A percentile compares a stretch with the other conserved stretches of the same genome.
These are phyloP conservation scores for Dendroctonus ponderosae DNA, from an alignment of 1,140 invertebrate species.

Conservation along the genomic window DNA sequence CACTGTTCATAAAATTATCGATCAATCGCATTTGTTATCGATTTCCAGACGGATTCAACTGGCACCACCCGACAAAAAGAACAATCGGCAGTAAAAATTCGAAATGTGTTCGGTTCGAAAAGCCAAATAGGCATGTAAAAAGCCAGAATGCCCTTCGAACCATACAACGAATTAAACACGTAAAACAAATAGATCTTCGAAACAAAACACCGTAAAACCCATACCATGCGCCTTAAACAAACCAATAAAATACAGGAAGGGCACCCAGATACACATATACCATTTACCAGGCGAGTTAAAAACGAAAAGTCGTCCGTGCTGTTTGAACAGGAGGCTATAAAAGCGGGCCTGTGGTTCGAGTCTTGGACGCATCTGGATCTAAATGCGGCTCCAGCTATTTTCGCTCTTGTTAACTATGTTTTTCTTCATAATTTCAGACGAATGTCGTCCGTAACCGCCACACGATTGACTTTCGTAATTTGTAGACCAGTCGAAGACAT, in stretches of 20 bases:
- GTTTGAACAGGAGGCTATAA: conserved; percentile 27
- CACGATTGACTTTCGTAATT: conserved; percentile 22
- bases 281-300: not conserved
- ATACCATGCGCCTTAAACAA: conserved; percentile 11
- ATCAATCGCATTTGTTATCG: too few species aligned
- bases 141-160: too few species aligned
- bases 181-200: conserved; percentile 14
- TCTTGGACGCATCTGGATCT: conserved; percentile 24
- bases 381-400: conserved; percentile 25
- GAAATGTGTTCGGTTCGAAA: too few species aligned
- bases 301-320: conserved; percentile 12
- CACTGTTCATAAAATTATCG: too few species aligned
- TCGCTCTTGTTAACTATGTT: conserved; percentile 21
- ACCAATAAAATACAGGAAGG: conserved; percentile 20
- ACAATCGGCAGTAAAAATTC: too few species aligned
- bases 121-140: too few species aligned
- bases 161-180: conserved; percentile 1
- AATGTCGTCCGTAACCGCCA: conserved; percentile 21
- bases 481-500: conserved; percentile 12
- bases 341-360: conserved; percentile 11
- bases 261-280: conserved; percentile 5
- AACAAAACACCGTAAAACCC: conserved; percentile 11
- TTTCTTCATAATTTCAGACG: conserved; percentile 28
- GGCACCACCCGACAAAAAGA: too few species aligned
- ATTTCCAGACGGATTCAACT: too few species aligned